These are phyloP conservation scores for Chaenocephalus aceratus DNA, from an alignment of 2,113 vertebrate genomes.

Conservation along the genomic window DNA sequence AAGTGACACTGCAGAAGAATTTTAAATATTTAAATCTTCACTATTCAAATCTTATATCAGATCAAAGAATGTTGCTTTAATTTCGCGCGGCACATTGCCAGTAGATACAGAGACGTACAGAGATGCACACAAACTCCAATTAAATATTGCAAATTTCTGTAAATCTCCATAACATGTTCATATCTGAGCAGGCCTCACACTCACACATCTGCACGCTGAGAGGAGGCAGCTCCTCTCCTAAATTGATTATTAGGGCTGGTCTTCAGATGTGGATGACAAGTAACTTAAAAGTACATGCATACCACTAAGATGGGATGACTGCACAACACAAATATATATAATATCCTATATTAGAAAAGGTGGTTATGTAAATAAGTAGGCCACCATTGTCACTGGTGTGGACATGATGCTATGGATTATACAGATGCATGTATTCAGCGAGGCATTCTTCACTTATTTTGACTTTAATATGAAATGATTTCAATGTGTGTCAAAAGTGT, in stretches of 20 bases:
- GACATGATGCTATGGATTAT: slow-evolving; percentile 1
- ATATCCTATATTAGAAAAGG: slow-evolving; percentile 39
- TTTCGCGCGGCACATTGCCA: slow-evolving; percentile 78
- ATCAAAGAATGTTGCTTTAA: slow-evolving; percentile 86
- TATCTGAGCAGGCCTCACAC: slow-evolving; percentile 75
- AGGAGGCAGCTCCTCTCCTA: slow-evolving; percentile 55
- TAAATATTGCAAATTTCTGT: slow-evolving; percentile 79
- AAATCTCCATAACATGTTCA: slow-evolving; percentile 78
- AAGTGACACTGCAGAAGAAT: slow-evolving; percentile 82
- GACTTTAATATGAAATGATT: not conserved
- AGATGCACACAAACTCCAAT: slow-evolving; percentile 83
- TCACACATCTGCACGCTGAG: slow-evolving; percentile 43
- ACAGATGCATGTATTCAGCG: not conserved
- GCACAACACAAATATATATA: slow-evolving; percentile 48
- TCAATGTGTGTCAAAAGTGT: not conserved
- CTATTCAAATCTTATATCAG: slow-evolving; percentile 84
- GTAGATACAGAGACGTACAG: slow-evolving; percentile 77
- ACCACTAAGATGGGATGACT: slow-evolving; percentile 62
- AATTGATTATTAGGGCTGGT: slow-evolving; percentile 76
- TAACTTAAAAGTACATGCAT: slow-evolving; percentile 73
- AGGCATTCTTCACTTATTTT: not conserved
- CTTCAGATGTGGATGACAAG: slow-evolving; percentile 76
- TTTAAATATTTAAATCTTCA: slow-evolving; percentile 87
- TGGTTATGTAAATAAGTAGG: slow-evolving; percentile 27
- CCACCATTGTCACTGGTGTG: slow-evolving; percentile 23